Evolutionary conservation across 2,888 invertebrate genomes (phyloP).

Genomic region (Dione juno): DNA sequence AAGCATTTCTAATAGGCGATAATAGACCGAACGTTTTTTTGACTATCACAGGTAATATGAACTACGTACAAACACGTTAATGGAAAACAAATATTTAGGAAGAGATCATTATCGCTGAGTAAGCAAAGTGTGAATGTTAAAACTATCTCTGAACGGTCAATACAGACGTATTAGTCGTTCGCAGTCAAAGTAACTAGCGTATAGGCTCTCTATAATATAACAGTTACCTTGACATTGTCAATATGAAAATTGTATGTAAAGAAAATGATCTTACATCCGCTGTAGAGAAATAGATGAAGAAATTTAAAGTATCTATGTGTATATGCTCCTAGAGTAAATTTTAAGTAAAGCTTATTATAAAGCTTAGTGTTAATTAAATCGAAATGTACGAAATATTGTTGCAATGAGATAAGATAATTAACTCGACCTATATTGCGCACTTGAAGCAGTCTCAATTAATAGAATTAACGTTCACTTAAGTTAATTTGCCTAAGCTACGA

Average conservation of each 20-base stretch:
- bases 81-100: constrained; percentile 49
- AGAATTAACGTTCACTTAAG: constrained; percentile 15
- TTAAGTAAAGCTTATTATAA: too few species aligned
- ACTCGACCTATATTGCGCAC: not conserved
- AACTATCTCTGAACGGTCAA: constrained; percentile 30
- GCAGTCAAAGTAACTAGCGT: not conserved
- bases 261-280: not conserved
- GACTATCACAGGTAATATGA: constrained; percentile 37
- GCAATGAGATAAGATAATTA: not conserved
- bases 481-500: constrained; percentile 6
- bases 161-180: constrained; percentile 21
- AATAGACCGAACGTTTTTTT: constrained; percentile 37
- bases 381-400: not conserved
- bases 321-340: too few species aligned
- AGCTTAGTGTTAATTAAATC: not conserved
- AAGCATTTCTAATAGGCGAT: constrained; percentile 33
- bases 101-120: constrained; percentile 45
- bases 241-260: not conserved
- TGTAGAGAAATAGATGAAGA: too few species aligned
- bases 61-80: constrained; percentile 47
- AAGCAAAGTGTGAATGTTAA: constrained; percentile 38
- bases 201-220: constrained; percentile 3
- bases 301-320: too few species aligned
- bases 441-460: constrained; percentile 5
- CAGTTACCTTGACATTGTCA: not conserved